Conservation (phyloP, 2,888 invertebrate genomes). For the Drosophila lacicola region DNA sequence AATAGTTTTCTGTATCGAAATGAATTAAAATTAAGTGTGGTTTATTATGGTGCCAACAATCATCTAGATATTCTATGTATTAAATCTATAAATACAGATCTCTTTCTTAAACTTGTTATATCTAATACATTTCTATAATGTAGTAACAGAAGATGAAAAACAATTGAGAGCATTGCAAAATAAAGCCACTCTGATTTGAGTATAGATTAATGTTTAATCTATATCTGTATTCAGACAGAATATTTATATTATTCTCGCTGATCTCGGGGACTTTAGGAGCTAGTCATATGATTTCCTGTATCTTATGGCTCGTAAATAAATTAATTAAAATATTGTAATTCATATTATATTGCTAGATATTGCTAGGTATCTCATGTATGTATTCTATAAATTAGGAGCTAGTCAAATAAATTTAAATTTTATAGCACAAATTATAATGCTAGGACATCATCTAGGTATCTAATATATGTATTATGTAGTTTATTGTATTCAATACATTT, state of each 20-base stretch:
- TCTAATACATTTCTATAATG: slow-evolving; percentile 24
- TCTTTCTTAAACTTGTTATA: slow-evolving; percentile 37
- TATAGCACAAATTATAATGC: too few relatives aligned
- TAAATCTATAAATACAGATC: slow-evolving; percentile 6
- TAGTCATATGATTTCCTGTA: background rate
- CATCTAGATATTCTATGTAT: background rate
- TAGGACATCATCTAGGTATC: background rate
- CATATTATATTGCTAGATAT: too few relatives aligned
- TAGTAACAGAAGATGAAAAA: background rate
- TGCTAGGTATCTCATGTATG: background rate
- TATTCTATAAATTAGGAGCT: background rate
- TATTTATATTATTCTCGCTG: too few relatives aligned
- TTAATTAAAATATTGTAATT: too few relatives aligned
- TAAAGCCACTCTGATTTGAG: background rate
- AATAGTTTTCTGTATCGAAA: background rate
- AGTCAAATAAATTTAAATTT: too few relatives aligned
- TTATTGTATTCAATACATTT: too few relatives aligned
- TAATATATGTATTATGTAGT: background rate
- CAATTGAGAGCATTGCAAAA: too few relatives aligned
- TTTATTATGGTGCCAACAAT: too few relatives aligned
- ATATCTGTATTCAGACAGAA: too few relatives aligned
- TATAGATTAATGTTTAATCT: too few relatives aligned
- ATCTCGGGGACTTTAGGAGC: background rate
- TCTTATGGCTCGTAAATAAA: too few relatives aligned
- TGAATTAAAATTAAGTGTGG: too few relatives aligned